Base-by-base conservation (phyloP, 2,797 vertebrate species). In the Halcyon chelicuti region DNA sequence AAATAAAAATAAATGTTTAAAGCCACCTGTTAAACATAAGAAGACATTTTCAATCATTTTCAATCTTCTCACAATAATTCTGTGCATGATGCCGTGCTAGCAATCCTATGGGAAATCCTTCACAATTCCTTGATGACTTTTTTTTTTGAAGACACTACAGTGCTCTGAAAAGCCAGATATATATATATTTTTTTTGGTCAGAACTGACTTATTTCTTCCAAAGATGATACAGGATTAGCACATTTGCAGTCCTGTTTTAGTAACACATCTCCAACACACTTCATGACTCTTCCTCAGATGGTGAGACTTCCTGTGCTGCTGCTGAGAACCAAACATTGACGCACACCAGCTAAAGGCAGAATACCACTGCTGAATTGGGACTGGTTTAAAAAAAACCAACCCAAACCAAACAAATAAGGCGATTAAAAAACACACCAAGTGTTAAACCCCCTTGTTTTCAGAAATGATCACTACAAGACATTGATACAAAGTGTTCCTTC, bases 1-100 rank as follows among this genome's bases (percentile, higher is more conserved):
- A 97, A 93, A 98, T 51, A 67, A 97, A 97, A 93, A 98, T 51
- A 97, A 52, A 94, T 58, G 42, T 82, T 95, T 11, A 88, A 89
- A 73, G 51, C 15, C 63, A 91, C 90, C 82, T 61, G 88, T 77
- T 77, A 94, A 20, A 95, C 4, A 31, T 18, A 79, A 71, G 79
- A 91, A 86, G 79, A 37, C 68, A 92, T 65, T 52, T 94, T 67
- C 73, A 86, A 67, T 26, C 80, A 92, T 65, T 55, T 94, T 67
- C 76, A 87, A 70, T 28, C 80, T 66, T 66, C 57, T 74, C 62
- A 14, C 46, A 95, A 75, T 86, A 44, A 92, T n/a, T 26, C 67
- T 33, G 18, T 40, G 70, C 3, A 3, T 42, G 78, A 78, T 40
- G 74, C 42, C 62, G 52, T 2, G 2, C 42, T 11, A 66, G 46